Conservation (phyloP, 2,797 vertebrate species). For the Lateolabrax maculatus region DNA sequence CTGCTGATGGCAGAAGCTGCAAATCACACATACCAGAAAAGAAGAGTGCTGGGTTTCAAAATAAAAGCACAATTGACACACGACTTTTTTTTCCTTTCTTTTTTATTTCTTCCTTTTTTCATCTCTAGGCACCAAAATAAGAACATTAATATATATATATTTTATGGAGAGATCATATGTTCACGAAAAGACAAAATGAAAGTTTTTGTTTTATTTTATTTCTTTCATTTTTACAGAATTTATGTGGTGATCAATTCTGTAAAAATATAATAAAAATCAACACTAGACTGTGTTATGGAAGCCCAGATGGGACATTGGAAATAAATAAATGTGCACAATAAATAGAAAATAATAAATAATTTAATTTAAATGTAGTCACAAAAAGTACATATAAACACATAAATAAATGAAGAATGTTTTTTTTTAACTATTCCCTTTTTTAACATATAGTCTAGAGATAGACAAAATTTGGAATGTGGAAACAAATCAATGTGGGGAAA, state of each 20-base stretch:
- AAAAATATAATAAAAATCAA: too few relatives aligned
- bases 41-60: conserved; percentile 22
- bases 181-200: not conserved
- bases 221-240: not conserved
- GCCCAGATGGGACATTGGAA: not conserved
- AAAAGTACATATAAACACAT: not conserved
- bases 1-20: not conserved
- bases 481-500: too few relatives aligned
- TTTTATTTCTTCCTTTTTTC: too few relatives aligned
- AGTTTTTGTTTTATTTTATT: not conserved
- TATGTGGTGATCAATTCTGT: too few relatives aligned
- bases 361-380: not conserved
- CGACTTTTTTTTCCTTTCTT: not conserved
- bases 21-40: not conserved
- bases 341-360: not conserved
- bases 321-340: not conserved
- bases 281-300: not conserved
- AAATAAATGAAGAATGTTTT: not conserved
- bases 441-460: not conserved
- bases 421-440: not conserved
- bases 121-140: too few relatives aligned
- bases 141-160: not conserved
- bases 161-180: too few relatives aligned
- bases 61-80: conserved; percentile 11
- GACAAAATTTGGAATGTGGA: too few relatives aligned